Conservation (phyloP, 2,113 vertebrate genomes). For the Caretta caretta region DNA sequence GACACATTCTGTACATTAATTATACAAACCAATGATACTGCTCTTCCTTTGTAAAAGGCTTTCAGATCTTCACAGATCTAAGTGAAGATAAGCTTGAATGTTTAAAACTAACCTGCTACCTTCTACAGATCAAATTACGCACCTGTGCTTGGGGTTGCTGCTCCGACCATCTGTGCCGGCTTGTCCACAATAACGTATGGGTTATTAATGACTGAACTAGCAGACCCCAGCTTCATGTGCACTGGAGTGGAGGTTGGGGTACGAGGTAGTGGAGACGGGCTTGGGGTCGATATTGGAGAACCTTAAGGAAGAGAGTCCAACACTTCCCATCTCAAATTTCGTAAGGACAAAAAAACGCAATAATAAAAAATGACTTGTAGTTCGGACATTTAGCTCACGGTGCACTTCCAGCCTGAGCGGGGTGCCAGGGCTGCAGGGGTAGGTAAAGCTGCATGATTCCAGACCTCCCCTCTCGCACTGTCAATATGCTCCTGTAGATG, state of each 20-base stretch:
- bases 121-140: conserved; percentile 50
- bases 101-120: conserved; percentile 19
- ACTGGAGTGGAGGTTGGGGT: conserved; percentile 92
- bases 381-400: neutral
- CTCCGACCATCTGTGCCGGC: conserved; percentile 88
- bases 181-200: conserved; percentile 93
- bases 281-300: conserved; percentile 96
- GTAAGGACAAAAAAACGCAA: conserved; percentile 37
- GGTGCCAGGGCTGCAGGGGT: neutral
- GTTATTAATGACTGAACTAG: conserved; percentile 85
- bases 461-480: neutral
- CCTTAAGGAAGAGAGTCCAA: conserved; percentile 82
- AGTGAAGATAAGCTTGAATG: neutral
- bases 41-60: neutral
- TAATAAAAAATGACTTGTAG: neutral
- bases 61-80: fast-evolving
- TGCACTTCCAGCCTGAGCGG: neutral
- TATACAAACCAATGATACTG: neutral
- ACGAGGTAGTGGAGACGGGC: conserved; percentile 94
- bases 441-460: neutral
- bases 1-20: neutral
- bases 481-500: neutral
- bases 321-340: conserved; percentile 58
- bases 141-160: conserved; percentile 80
- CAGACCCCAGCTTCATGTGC: conserved; percentile 89